phyloP scores from a whole-genome alignment of 64 coral and sea anemone genomes.

The Trachythela sp. region DNA sequence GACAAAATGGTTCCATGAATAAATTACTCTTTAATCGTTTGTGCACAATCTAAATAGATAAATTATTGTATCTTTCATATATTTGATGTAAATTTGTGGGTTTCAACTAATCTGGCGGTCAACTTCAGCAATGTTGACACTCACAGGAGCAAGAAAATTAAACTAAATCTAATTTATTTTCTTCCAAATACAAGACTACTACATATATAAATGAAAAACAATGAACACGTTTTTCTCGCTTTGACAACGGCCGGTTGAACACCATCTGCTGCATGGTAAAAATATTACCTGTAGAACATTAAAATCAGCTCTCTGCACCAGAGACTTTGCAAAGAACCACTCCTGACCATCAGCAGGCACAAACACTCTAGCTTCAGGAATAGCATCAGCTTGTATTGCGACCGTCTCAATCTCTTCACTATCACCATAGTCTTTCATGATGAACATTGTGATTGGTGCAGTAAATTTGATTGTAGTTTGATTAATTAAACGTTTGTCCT shows the following conservation, averaged over 20 bases:
- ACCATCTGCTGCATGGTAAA: too few species aligned
- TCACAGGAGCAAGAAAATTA: too few species aligned
- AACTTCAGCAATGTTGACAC: too few species aligned
- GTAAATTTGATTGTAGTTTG: slow-evolving; percentile 77
- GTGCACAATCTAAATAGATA: neutral
- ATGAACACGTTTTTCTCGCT: too few species aligned
- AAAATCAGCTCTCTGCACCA: slow-evolving; percentile 88
- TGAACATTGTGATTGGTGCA: slow-evolving; percentile 78
- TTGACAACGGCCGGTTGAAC: too few species aligned
- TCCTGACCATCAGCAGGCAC: slow-evolving; percentile 65
- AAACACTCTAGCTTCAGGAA: slow-evolving; percentile 59
- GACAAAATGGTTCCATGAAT: slow-evolving; percentile 72
- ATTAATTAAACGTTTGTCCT: slow-evolving; percentile 55
- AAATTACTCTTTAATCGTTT: slow-evolving; percentile 66
- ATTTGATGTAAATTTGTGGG: too few species aligned
- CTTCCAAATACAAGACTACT: too few species aligned
- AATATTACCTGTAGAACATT: slow-evolving; percentile 59
- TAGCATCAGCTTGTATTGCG: slow-evolving; percentile 74
- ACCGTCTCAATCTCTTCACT: slow-evolving; percentile 63
- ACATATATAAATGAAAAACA: too few species aligned
- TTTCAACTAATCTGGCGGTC: too few species aligned
- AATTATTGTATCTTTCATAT: neutral
- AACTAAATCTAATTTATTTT: too few species aligned
- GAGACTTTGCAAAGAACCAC: slow-evolving; percentile 91
- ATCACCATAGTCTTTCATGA: slow-evolving; percentile 53